Evolutionary conservation across 2,888 invertebrate genomes (phyloP).

Genomic region (Amiota mariae): DNA sequence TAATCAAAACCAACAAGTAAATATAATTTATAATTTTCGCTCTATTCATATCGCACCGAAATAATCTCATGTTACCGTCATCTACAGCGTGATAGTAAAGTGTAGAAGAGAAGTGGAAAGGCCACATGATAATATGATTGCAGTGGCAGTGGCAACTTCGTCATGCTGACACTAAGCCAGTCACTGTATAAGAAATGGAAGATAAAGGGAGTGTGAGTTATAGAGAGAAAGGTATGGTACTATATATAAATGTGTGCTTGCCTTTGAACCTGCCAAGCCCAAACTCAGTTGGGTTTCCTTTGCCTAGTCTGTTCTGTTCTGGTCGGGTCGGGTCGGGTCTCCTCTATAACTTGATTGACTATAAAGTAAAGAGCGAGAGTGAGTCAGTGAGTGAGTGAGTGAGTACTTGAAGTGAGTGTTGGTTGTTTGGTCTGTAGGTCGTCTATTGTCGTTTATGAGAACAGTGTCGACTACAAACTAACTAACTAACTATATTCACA

Average conservation of each 20-base stretch:
- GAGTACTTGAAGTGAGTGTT: neutral
- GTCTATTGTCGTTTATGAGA: neutral
- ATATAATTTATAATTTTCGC: constrained; percentile 64
- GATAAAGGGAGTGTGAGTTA: neutral
- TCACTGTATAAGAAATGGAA: neutral
- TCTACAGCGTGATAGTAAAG: neutral
- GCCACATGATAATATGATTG: neutral
- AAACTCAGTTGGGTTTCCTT: constrained; percentile 1
- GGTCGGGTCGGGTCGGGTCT: neutral
- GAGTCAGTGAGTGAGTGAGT: constrained; percentile 16
- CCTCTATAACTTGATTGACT: constrained; percentile 3
- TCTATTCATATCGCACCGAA: constrained; percentile 45
- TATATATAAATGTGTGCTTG: too few species aligned
- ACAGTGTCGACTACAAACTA: constrained; percentile 7
- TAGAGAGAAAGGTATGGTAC: neutral
- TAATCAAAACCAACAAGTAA: constrained; percentile 56
- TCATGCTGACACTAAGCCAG: constrained; percentile 13
- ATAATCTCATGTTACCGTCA: constrained; percentile 31
- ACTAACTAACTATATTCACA: constrained; percentile 26
- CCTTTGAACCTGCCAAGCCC: constrained; percentile 14
- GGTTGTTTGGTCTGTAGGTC: neutral
- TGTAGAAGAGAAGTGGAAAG: neutral
- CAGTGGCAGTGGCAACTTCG: neutral
- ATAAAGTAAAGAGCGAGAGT: neutral
- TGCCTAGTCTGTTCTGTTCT: neutral